Conservation (phyloP, 2,888 invertebrate species). For the Apoda limacodes region DNA sequence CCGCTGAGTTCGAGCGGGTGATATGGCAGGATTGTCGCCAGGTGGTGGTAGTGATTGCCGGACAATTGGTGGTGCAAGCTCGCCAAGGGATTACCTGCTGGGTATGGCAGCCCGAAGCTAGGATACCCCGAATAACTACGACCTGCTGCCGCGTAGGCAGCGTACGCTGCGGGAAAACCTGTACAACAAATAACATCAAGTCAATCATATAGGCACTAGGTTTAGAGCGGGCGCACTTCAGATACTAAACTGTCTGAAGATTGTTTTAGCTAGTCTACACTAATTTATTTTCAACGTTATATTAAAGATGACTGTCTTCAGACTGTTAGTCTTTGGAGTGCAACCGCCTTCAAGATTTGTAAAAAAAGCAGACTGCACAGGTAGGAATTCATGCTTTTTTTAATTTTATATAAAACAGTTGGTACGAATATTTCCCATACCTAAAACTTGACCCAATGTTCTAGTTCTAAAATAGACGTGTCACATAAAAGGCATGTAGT, state of each 20-base stretch:
- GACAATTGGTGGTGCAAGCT: slow-evolving; percentile 81
- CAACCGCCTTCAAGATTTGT: too few relatives aligned
- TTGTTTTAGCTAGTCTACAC: too few relatives aligned
- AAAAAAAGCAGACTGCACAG: too few relatives aligned
- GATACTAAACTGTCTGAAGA: too few relatives aligned
- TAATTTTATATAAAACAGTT: slow-evolving; percentile 34
- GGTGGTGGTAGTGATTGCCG: slow-evolving; percentile 73
- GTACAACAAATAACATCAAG: slow-evolving; percentile 52
- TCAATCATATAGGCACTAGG: too few relatives aligned
- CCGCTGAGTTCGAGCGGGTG: slow-evolving; percentile 75
- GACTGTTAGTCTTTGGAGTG: too few relatives aligned
- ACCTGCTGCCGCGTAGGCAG: slow-evolving; percentile 94
- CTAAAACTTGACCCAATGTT: slow-evolving; percentile 43
- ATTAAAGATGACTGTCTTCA: too few relatives aligned
- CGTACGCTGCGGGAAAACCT: slow-evolving; percentile 97
- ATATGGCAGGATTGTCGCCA: slow-evolving; percentile 73
- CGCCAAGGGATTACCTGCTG: slow-evolving; percentile 93
- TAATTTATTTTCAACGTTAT: too few relatives aligned
- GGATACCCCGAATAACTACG: slow-evolving; percentile 97
- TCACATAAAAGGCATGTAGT: slow-evolving; percentile 49
- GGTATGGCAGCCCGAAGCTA: slow-evolving; percentile 97
- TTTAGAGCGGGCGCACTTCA: too few relatives aligned
- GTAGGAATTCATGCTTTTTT: slow-evolving; percentile 45
- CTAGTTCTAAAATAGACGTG: slow-evolving; percentile 53
- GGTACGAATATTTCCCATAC: too few relatives aligned